Base-by-base conservation (phyloP, 2,888 invertebrate species). In the Toxonevra muliebris region DNA sequence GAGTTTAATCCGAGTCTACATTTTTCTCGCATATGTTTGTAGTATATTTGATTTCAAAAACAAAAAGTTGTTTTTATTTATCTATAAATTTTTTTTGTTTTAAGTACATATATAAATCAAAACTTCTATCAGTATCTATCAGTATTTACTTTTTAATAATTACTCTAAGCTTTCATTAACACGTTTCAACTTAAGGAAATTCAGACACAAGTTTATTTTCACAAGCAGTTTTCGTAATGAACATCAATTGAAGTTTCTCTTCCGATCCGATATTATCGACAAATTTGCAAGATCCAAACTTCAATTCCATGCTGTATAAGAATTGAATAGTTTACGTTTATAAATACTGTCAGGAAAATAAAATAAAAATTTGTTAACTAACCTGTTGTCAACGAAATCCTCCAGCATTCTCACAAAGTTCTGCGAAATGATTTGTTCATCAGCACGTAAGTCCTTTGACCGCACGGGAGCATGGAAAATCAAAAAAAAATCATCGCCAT, bases 401-500 rank as follows among this genome's bases (percentile, higher is more conserved):
- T 75, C 77, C 7, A 81, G 53, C 82, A 81, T 82, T 62, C 73
- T 73, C 0, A 81, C 69, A 0, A 81, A 75, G 0, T 78, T 77
- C 12, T 66, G 65, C 0, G 79, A 74, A 13, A 79, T 72, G 1
- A 68, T 19, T 61, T 67, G n/a, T 43, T 79, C 76, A 62, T 75
- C 74, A 0, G 70, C 12, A 0, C 75, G 73, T 5, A 73, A 19
- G 7, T 53, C 55, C 0, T 69, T 59, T 0, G 19, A 13, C 1
- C 71, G 59, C 5, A 50, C n/a, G n/a, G n/a, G n/a, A n/a, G n/a
- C n/a, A 10, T 71, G 68, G 30, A 81, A 77, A 8, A 81, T 74
- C 10, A 81, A 67, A 48, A 75, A 78, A 50, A 77, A 76, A 54
- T 81, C 81, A 59, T 81, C 81, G 0, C 79, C 77, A 65, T 81